phyloP scores from a whole-genome alignment of 2,888 invertebrate genomes.

The Xylota sylvarum region DNA sequence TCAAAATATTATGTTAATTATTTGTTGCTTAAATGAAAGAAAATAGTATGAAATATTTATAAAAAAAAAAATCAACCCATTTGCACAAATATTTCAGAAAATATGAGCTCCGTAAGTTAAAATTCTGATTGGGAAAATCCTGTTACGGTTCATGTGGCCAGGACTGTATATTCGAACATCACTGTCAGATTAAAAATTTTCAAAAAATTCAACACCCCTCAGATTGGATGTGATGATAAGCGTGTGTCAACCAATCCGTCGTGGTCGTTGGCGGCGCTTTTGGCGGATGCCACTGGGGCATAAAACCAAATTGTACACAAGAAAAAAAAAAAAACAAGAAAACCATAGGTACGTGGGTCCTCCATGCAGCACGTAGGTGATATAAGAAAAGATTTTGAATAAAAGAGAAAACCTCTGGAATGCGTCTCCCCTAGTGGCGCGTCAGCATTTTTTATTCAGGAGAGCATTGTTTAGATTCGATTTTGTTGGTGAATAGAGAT shows the following conservation, averaged over 20 bases:
- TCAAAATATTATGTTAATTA: too few species aligned
- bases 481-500: constrained; percentile 51
- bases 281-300: constrained; percentile 55
- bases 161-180: constrained; percentile 19
- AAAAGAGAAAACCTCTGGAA: constrained; percentile 32
- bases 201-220: constrained; percentile 61
- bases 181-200: constrained; percentile 35
- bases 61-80: too few species aligned
- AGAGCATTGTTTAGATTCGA: constrained; percentile 34
- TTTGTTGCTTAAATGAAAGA: too few species aligned
- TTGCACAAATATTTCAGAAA: too few species aligned
- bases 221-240: constrained; percentile 71
- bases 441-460: constrained; percentile 48
- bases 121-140: too few species aligned
- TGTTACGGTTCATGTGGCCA: too few species aligned
- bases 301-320: constrained; percentile 23
- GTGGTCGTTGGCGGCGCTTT: constrained; percentile 52
- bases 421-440: constrained; percentile 50
- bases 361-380: constrained; percentile 28
- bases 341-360: constrained; percentile 31
- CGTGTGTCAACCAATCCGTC: constrained; percentile 67
- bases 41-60: too few species aligned
- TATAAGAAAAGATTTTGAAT: constrained; percentile 31
- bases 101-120: too few species aligned
- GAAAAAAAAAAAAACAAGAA: too few species aligned